Evolutionary conservation across 2,797 vertebrate genomes (phyloP), one percentile per base, ranked within the genome.

Genomic region (Alosa sapidissima): DNA sequence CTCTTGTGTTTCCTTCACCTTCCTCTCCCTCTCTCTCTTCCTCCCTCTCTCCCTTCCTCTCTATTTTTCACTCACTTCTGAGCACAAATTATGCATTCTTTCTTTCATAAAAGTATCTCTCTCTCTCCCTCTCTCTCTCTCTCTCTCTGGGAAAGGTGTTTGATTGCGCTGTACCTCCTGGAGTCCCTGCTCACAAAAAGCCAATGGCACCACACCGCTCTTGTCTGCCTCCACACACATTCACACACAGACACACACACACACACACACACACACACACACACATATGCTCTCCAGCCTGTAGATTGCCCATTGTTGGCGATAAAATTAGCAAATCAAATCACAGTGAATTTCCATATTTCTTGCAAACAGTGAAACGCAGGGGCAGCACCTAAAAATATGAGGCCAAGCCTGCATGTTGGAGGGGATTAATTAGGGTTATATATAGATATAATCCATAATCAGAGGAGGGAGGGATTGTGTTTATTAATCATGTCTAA

Each of bases 391-490:
- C 52, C 81, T 60, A 81, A 85, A 81, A 62, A 82, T 68, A 68
- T 24, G n/a, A 33, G 62, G 62, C 62, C 62, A 78, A 21, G 89
- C 90, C 88, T 90, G 93, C 92, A 92, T 88, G 91, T 89, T 88
- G 88, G 84, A 86, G 88, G 60, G 89, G 91, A 93, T 93, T 92
- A 93, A 92, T 93, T 84, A 84, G 45, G 82, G 45, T 86, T 93
- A 92, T 94, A 90, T 93, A 91, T 89, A 88, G 89, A 89, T 89
- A 91, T 93, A 93, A 94, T 93, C 91, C 91, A 90, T 82, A 89
- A 87, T 86, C 90, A 92, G 94, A 91, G 87, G 92, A 92, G 88
- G 87, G 88, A 91, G 86, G 88, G 91, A 91, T 91, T 93, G 93
- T 90, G 92, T 91, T 90, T 91, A 89, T 92, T 92, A 93, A 94